Base-by-base conservation (phyloP, 2,113 vertebrate species). In the Probosciger aterrimus region DNA sequence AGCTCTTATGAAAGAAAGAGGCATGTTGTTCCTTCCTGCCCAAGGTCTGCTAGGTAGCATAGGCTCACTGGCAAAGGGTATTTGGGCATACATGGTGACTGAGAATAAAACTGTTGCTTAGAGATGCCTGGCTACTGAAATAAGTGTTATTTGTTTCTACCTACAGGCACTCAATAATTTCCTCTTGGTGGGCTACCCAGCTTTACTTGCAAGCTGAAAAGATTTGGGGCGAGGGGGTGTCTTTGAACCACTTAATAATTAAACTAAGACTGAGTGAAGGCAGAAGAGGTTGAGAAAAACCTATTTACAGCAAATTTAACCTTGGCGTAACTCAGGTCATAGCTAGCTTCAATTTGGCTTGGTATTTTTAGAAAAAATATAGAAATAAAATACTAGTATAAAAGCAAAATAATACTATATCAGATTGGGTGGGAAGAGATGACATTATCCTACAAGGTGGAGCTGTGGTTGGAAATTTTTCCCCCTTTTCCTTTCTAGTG, bases 71-170 rank as follows among this genome's bases (percentile, higher is more conserved):
- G 60, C 69, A 86, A 78, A 86, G 64, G 27, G 10, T 67, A 18
- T 52, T 65, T 86, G 86, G 73, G 67, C 18, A n/a, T 31, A 50
- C 0, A 1, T 24, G 14, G 41, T 35, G 59, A 73, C 43, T 79
- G 70, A 90, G 79, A 93, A 71, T 65, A 90, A 88, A 96, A 60
- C 81, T 55, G 50, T n/a, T 92, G 64, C 67, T 88, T 83, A 81
- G 35, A 53, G 53, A 62, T 35, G 30, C 27, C 27, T 37, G 60
- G 55, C 70, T 88, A 27, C 91, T 68, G 62, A 75, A 81, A 41
- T 55, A 78, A 90, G 52, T 50, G 60, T 64, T 52, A 39, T 52
- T 76, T 52, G 76, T 63, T 93, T 81, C 86, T 92, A 69, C 83
- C 70, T 25, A 47, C 24, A n/a, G 52, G 65, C 65, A 65, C 14